Conservation (phyloP, 2,113 vertebrate genomes). For the Rhinoptilus africanus region DNA sequence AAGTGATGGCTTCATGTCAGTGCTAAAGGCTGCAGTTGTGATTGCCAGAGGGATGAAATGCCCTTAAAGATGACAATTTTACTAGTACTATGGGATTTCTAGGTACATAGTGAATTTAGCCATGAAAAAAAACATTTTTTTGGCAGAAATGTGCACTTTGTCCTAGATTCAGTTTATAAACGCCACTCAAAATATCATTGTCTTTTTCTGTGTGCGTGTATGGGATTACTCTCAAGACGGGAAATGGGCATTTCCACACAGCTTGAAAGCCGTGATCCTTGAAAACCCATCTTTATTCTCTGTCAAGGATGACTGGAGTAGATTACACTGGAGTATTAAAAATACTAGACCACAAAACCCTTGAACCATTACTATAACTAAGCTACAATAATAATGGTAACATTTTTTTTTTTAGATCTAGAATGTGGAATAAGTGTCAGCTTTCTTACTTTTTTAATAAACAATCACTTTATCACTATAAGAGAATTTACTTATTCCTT, state of each 20-base stretch:
- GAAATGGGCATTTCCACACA: conserved; percentile 34
- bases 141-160: background rate
- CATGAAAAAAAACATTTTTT: background rate
- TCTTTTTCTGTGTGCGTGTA: background rate
- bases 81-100: background rate
- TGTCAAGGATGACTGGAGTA: conserved; percentile 25
- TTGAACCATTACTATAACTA: background rate
- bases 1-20: background rate
- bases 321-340: conserved; percentile 22
- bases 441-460: background rate
- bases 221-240: background rate
- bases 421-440: background rate
- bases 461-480: background rate
- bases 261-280: conserved; percentile 27
- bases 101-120: background rate
- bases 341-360: conserved; percentile 25
- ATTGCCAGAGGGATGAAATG: background rate
- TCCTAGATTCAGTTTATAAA: conserved; percentile 24
- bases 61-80: conserved; percentile 19
- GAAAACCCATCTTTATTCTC: conserved; percentile 31
- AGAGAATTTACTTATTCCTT: conserved; percentile 38
- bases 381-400: background rate
- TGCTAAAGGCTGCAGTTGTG: background rate
- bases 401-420: background rate
- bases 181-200: background rate